Evolutionary conservation across 1,140 invertebrate genomes (phyloP).

Genomic region (Nasonia giraulti): DNA sequence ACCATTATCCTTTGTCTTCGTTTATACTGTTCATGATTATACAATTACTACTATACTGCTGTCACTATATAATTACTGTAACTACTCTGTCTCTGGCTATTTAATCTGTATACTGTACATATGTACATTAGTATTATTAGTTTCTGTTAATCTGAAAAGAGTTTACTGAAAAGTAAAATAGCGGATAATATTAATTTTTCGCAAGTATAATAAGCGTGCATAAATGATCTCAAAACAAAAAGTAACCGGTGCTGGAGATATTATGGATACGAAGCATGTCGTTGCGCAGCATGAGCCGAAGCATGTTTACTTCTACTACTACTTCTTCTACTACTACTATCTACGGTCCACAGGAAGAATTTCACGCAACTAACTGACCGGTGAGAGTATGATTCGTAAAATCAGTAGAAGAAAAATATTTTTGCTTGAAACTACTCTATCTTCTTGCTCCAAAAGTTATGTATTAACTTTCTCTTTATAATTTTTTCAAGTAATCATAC

Average conservation of each 20-base stretch:
- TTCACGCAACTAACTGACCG: slow-evolving; percentile 40
- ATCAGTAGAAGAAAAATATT: slow-evolving; percentile 9
- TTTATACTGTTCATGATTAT: slow-evolving; percentile 14
- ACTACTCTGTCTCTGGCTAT: slow-evolving; percentile 45
- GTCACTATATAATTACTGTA: slow-evolving; percentile 31
- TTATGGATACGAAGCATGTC: slow-evolving; percentile 48
- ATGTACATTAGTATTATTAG: slow-evolving; percentile 40
- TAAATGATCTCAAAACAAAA: slow-evolving; percentile 48
- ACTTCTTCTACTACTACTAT: not conserved
- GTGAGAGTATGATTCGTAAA: slow-evolving; percentile 44
- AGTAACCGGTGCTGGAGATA: slow-evolving; percentile 31
- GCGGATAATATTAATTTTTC: not conserved
- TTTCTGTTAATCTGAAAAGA: slow-evolving; percentile 30
- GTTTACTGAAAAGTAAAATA: not conserved
- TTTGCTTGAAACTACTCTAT: slow-evolving; percentile 7
- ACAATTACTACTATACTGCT: slow-evolving; percentile 42
- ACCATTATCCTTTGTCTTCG: slow-evolving; percentile 10
- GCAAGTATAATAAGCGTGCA: not conserved
- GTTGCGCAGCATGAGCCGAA: slow-evolving; percentile 44
- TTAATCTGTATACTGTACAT: slow-evolving; percentile 34
- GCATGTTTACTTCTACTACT: slow-evolving; percentile 44
- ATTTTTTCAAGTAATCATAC: not conserved
- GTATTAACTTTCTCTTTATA: not conserved
- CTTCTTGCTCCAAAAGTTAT: slow-evolving; percentile 6
- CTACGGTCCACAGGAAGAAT: slow-evolving; percentile 33